A percentile compares a stretch with the other conserved stretches of the same genome.
phyloP scores from a whole-genome alignment of 2,113 vertebrate genomes.

The Diadophis punctatus region DNA sequence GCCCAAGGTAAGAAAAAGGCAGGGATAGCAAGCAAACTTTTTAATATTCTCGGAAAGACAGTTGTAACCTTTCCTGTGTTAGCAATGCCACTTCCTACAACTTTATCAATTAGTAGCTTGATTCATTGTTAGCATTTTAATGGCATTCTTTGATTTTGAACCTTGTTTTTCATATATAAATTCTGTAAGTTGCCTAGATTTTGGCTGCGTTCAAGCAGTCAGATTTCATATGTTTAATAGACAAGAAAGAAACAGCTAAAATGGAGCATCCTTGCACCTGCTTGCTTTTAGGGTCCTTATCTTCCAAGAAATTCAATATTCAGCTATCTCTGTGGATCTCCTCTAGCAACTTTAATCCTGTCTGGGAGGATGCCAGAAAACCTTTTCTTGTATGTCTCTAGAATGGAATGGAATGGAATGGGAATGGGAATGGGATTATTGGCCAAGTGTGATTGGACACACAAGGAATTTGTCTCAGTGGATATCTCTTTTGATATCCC shows the following conservation, averaged over 20 bases:
- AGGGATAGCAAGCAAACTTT: neutral
- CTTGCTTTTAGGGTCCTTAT: neutral
- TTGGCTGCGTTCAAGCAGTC: neutral
- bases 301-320: neutral
- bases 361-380: neutral
- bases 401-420: no score
- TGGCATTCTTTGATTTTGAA: neutral
- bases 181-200: neutral
- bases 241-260: neutral
- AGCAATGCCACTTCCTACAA: neutral
- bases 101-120: neutral
- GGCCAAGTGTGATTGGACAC: neutral
- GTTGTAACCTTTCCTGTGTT: neutral
- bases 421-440: neutral
- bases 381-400: neutral
- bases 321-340: neutral
- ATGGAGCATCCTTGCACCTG: neutral
- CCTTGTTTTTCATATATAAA: neutral
- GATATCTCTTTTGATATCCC: neutral
- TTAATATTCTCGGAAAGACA: neutral
- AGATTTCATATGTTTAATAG: neutral
- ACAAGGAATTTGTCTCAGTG: neutral
- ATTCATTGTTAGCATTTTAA: neutral
- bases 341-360: neutral
- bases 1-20: neutral